Base-by-base conservation (phyloP, 2,888 invertebrate genomes). In the Ormyrus rosae region DNA sequence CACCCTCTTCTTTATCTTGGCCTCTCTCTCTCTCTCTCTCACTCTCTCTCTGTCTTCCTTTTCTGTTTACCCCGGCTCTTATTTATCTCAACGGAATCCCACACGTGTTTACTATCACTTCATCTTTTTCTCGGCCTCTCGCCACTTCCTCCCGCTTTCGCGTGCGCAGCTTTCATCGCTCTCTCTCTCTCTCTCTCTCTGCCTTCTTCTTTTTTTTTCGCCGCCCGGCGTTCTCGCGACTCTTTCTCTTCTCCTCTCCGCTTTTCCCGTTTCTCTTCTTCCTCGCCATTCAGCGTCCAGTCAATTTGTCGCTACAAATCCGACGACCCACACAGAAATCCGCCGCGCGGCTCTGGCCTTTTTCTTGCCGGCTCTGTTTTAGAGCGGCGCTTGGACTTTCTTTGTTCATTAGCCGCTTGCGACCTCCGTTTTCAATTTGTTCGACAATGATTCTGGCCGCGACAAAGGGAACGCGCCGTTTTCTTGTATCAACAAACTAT, bases 121-220 rank as follows among this genome's bases (percentile, higher is more conserved):
- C 71, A 71, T 60, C 65, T 60, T 71, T 67, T 55, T 60, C 73
- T 65, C 56, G 69, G 19, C 19, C 50, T 83, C 77, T 81, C 84
- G 80, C 83, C 82, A 80, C 83, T 78, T 64, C 78, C 55, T 9
- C 46, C 34, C 34, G 34, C 34, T 34, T 34, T 34, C 34, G 34
- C 34, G 34, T 34, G 34, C 34, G 34, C 34, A 34, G 34, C 34
- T 34, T 34, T 34, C 34, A 4, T 34, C 79, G 51, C 48, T 58
- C 58, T 69, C 70, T 58, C 63, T 71, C 71, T 13, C 51, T 60
- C 76, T 45, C 11, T 3, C 68, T 7, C 19, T 48, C 7, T 4
- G 10, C 19, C 51, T 4, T 34, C 34, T 34, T 34, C 34, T 4
- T 53, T 53, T 50, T 19, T 51, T 67, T 34, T n/a, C n/a, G n/a